Percentiles rank a stretch among this genome's conserved stretches.
Evolutionary conservation across 2,113 vertebrate genomes (phyloP).

Genomic region (Notiomystis cincta): DNA sequence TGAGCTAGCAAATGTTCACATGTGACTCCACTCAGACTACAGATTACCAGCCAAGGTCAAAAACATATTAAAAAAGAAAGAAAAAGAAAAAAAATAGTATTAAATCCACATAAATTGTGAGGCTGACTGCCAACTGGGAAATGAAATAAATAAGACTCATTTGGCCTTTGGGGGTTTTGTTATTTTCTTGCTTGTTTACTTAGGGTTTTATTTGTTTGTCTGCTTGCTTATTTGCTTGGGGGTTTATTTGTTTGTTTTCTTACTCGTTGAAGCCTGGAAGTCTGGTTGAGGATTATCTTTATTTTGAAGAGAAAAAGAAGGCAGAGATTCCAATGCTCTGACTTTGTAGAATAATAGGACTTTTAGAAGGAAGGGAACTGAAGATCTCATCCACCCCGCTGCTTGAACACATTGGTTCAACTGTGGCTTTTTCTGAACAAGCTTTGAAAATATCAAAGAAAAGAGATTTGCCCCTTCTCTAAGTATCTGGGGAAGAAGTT

Average conservation of each 20-base stretch:
- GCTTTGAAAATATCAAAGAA: neutral
- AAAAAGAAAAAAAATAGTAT: neutral
- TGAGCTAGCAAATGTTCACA: neutral
- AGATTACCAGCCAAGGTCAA: neutral
- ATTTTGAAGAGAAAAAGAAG: neutral
- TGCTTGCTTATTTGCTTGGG: neutral
- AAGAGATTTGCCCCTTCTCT: neutral
- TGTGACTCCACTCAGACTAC: neutral
- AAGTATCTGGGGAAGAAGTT: neutral
- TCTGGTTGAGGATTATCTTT: neutral
- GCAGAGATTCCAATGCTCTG: neutral
- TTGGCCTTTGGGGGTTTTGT: neutral
- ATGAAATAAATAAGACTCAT: neutral
- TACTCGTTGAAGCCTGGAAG: neutral
- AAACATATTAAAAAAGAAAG: no score
- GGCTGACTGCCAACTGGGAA: neutral
- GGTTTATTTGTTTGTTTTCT: neutral
- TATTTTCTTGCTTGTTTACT: neutral
- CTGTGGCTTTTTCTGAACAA: neutral
- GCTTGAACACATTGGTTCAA: neutral
- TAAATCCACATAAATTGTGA: neutral
- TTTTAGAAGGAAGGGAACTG: neutral
- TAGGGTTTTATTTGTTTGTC: neutral
- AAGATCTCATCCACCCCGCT: neutral
- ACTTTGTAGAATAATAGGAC: neutral